Conservation (phyloP, 2,113 vertebrate genomes). For the Guaruba guarouba region DNA sequence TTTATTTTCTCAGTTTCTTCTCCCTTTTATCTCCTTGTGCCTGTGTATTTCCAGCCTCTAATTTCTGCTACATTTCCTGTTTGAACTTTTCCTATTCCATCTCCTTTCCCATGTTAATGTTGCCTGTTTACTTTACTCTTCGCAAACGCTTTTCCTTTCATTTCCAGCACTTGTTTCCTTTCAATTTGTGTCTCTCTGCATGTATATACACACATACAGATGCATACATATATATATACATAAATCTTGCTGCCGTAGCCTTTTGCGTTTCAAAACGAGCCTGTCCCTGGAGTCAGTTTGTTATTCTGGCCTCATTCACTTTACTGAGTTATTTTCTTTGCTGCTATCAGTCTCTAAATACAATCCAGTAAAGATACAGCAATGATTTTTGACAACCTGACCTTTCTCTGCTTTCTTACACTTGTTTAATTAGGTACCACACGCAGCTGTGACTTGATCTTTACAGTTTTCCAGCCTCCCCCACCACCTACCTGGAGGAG, state of each 20-base stretch:
- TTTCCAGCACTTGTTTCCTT: constrained; percentile 48
- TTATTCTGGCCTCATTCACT: constrained; percentile 72
- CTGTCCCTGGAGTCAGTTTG: constrained; percentile 60
- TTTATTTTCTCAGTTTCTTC: background rate
- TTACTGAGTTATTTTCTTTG: constrained; percentile 79
- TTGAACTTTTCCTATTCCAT: constrained; percentile 19
- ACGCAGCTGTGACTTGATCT: constrained; percentile 74
- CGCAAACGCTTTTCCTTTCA: constrained; percentile 34
- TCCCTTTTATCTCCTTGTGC: background rate
- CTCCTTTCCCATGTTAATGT: background rate
- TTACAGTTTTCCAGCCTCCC: constrained; percentile 67
- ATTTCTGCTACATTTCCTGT: constrained; percentile 38
- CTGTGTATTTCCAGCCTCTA: background rate
- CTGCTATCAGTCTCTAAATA: constrained; percentile 79
- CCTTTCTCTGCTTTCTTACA: constrained; percentile 79
- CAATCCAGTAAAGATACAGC: constrained; percentile 77
- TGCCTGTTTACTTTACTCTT: constrained; percentile 35
- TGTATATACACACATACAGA: background rate
- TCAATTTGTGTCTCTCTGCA: background rate
- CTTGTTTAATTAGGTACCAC: constrained; percentile 83
- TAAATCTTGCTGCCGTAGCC: constrained; percentile 31
- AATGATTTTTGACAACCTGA: constrained; percentile 83
- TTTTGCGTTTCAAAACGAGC: background rate
- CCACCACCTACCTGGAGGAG: background rate
- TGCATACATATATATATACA: background rate